These are phyloP conservation scores for Resseliella maxima DNA, from an alignment of 2,888 invertebrate species.

Conservation along the genomic window DNA sequence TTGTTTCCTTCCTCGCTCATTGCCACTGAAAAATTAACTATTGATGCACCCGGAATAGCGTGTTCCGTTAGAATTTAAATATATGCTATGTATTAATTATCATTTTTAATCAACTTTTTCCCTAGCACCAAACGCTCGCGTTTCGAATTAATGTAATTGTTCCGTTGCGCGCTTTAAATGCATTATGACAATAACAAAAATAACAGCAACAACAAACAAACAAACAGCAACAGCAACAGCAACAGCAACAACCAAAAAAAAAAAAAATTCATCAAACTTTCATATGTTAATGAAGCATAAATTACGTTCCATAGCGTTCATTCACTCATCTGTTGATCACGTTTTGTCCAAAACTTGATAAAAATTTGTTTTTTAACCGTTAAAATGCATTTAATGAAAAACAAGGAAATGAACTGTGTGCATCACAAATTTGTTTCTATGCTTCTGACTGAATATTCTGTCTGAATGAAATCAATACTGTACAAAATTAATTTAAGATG, in stretches of 20 bases:
- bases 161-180: neutral
- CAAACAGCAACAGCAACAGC: too few species aligned
- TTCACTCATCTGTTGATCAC: conserved; percentile 16
- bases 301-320: neutral
- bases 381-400: too few species aligned
- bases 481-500: too few species aligned
- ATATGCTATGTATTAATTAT: conserved; percentile 39
- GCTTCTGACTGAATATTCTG: too few species aligned
- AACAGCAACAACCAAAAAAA: too few species aligned
- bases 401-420: too few species aligned
- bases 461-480: too few species aligned
- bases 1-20: conserved; percentile 21
- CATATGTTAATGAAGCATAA: conserved; percentile 34
- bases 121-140: neutral
- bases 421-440: too few species aligned
- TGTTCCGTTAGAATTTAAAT: conserved; percentile 44
- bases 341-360: neutral
- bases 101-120: conserved; percentile 46
- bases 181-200: neutral
- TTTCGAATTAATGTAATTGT: conserved; percentile 35
- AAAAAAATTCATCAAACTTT: conserved; percentile 28
- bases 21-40: neutral
- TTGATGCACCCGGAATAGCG: conserved; percentile 28
- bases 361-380: too few species aligned
- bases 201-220: neutral